Base-by-base conservation (phyloP, 2,797 vertebrate species). In the Leptodactylus fallax region DNA sequence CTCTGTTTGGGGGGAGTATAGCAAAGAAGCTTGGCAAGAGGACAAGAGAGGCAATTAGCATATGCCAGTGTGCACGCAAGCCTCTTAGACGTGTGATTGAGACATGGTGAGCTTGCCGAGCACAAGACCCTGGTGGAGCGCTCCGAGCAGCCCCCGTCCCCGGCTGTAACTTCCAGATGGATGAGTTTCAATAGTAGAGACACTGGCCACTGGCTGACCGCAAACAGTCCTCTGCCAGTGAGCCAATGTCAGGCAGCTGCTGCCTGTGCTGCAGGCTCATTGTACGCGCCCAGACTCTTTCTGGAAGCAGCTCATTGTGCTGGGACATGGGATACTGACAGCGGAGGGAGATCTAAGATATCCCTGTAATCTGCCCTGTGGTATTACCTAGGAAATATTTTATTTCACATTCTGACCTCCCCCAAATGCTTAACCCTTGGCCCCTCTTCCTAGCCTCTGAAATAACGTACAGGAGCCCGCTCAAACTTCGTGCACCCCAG, bases 1-100 rank as follows among this genome's bases (percentile, higher is more conserved):
- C 91, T 89, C 90, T 19, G 4, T 55, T 72, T 87, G 87, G 83
- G 27, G 87, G 84, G 61, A 16, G 89, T 80, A 90, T 81, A 3
- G 85, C 16, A 79, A 87, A 45, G 83, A 0, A 4, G 84, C 0
- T 3, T 90, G 74, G 85, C 60, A 79, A 61, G 23, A 89, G 27
- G 56, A 88, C 10, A 0, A 49, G 27, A 69, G 89, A 6, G 85
- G 71, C 90, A 79, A 85, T 72, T 69, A 0, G 6, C 0, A 19
- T 85, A 67, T 85, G 86, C 72, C 87, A 74, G 89, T 0, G 23
- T 83, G 60, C 88, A 87, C 16, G 7, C 55, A 1, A 67, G 83
- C 79, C 0, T 47, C 0, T 74, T 61, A 36, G 76, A 67, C 49
- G 90, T 0, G 10, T 80, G 77, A n/a, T 3, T 77, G 87, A 86